Base-by-base conservation (phyloP, 2,113 vertebrate genomes). In the Tachysurus vachellii region DNA sequence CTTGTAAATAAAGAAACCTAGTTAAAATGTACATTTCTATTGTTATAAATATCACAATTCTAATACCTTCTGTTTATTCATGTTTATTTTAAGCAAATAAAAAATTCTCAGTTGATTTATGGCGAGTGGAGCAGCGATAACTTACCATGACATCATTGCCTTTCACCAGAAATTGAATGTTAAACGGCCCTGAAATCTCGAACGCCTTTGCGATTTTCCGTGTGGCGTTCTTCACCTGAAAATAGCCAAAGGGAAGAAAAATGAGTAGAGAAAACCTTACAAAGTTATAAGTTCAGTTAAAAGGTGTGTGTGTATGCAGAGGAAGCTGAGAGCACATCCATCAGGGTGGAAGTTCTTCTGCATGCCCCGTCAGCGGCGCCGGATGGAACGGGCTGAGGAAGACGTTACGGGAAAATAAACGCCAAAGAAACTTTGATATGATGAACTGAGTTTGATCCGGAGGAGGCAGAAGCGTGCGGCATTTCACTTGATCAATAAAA, bases 181-280 rank as follows among this genome's bases (percentile, higher is more conserved):
- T 99, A 93, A 99, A 99, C 0, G 97, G 98, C 23, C 98, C 98
- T 66, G 97, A 98, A 93, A 99, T 99, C 89, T 96, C 95, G 94
- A 99, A 98, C 57, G 96, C 97, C 87, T 95, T 95, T 0, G 97
- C 97, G 59, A 99, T 98, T 94, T 97, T 99, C 85, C 93, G 93
- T 47, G 97, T 97, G 73, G 96, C 96, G 87, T 92, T 94, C 92
- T 98, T 99, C 85, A 99, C 95, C 98, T 99, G 88, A 54, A 91
- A 88, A 79, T 71, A 80, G 64, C 53, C 81, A 10, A 62, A 87
- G 57, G 62, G 62, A 64, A 85, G 80, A 47, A 85, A 68, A 28
- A 80, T 50, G 47, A 47, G 54, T 26, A 84, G 44, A 76, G 44
- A 89, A 26, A 71, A 75, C 21, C 17, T 31, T 23, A 6, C 5